Evolutionary conservation across 2,113 vertebrate species (phyloP), one percentile per base, ranked within the genome.

Genomic region (Nothoprocta perdicaria): DNA sequence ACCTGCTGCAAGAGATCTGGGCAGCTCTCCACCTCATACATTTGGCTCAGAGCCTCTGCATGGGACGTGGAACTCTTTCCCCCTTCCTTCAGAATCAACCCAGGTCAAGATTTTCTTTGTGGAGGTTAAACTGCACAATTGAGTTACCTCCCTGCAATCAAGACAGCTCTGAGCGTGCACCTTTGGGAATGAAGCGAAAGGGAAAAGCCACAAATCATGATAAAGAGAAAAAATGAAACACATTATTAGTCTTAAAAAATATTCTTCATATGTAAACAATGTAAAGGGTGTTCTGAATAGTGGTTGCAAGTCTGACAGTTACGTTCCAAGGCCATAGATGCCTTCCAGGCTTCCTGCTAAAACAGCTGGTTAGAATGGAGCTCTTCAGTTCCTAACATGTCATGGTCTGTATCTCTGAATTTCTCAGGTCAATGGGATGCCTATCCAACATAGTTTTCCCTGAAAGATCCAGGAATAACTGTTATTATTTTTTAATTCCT

Each of bases 31-130:
- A 91, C 94, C 73, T 92, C 72, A 85, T 95, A 80, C 83, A 4
- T 73, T 89, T 96, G 90, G 89, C 93, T 89, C 69, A 67, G 45
- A 93, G 86, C 62, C 76, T 90, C 72, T 96, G 55, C 57, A 92
- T 90, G 84, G 60, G 93, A 82, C 50, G 79, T 60, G 35, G 35
- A 89, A 66, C 60, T 58, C 73, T 57, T 89, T 93, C 10, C 45
- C 53, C 45, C 19, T 80, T 90, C 75, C 72, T 90, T 91, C 82
- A 79, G 62, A 91, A 95, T 83, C 75, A 82, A 23, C 50, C 16
- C 52, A 71, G 81, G 89, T 93, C 93, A 95, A 58, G 60, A 9
- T 90, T 94, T 92, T 73, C 88, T 94, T 95, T 95, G 91, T 89
- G 48, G 77, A 89, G 68, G 63, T 75, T 91, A 76, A 88, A 69